Evolutionary conservation across 2,113 vertebrate genomes (phyloP).

Genomic region (Dunckerocampus dactyliophorus): DNA sequence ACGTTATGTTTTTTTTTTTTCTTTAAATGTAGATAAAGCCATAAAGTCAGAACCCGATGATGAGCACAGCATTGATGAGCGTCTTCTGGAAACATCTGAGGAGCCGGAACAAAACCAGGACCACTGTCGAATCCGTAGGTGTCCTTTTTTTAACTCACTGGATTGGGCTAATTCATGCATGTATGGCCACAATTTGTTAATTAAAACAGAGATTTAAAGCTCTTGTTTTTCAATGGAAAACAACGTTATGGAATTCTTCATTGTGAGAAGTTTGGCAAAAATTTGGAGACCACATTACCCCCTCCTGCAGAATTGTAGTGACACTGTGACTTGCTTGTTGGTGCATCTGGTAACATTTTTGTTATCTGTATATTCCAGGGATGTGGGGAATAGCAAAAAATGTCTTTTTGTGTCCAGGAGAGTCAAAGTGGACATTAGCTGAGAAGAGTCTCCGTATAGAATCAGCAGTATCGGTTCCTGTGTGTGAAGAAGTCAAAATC

Average conservation of each 20-base stretch:
- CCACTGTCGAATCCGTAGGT: constrained; percentile 28
- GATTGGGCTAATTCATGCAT: too few relatives aligned
- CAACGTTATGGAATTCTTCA: too few relatives aligned
- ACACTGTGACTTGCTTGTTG: too few relatives aligned
- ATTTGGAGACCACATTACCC: too few relatives aligned
- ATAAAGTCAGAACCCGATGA: background rate
- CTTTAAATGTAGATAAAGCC: constrained; percentile 1
- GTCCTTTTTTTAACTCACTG: background rate
- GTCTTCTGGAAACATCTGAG: background rate
- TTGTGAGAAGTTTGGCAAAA: too few relatives aligned
- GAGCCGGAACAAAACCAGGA: background rate
- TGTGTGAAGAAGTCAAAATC: constrained; percentile 42
- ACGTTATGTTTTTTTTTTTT: background rate
- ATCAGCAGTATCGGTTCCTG: constrained; percentile 15
- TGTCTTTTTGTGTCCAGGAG: constrained; percentile 19
- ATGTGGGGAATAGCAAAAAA: background rate
- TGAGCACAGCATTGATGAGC: background rate
- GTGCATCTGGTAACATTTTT: background rate
- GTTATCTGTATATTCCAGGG: background rate
- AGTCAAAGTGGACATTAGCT: constrained; percentile 32
- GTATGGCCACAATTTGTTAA: too few relatives aligned
- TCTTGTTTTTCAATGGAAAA: too few relatives aligned
- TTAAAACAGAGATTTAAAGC: too few relatives aligned
- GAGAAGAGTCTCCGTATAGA: constrained; percentile 10
- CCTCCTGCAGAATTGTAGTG: too few relatives aligned